Base-by-base conservation (phyloP, 2,888 invertebrate genomes). In the Torymus aiolomorphi region DNA sequence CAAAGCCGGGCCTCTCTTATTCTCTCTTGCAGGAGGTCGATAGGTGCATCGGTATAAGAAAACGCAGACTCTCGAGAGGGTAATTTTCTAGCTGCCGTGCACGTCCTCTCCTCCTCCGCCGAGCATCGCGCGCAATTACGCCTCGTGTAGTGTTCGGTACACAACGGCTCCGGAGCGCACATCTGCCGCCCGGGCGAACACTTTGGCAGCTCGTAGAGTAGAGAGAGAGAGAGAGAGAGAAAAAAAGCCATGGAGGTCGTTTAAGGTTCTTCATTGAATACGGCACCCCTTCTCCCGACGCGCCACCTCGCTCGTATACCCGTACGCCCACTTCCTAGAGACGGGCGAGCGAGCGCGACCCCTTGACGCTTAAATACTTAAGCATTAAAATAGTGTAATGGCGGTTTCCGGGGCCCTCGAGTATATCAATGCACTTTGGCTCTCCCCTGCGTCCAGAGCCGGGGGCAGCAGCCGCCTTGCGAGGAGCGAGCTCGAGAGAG, bases 341-440 rank as follows among this genome's bases (percentile, higher is more conserved):
- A 83, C 69, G 51, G 31, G 42, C 42, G 42, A 5, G 42, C 42
- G 42, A 5, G 42, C 42, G 42, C 42, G 42, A 20, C 20, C 86
- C 85, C 86, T 87, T 83, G 84, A 85, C 85, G 87, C 84, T 87
- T 86, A 88, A 87, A 87, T 87, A 84, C 87, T 86, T 84, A 84
- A 13, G 86, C 86, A 88, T 87, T 88, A 88, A 88, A 88, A 87
- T 85, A 87, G 86, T 84, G 87, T 88, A 88, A 88, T 88, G 87
- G 86, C 86, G 84, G 87, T 86, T 88, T 88, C 88, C 88, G 88
- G 88, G 81, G 49, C 14, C 61, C 13, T 83, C 79, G 81, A 83
- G 83, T 61, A 75, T 83, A 84, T 85, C 84, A 83, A 85, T 83
- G 83, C 80, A 72, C 73, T 82, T 52, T 59, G 63, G 76, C 74